Base-by-base conservation (phyloP, 2,888 invertebrate genomes). In the Laspeyria flexula region DNA sequence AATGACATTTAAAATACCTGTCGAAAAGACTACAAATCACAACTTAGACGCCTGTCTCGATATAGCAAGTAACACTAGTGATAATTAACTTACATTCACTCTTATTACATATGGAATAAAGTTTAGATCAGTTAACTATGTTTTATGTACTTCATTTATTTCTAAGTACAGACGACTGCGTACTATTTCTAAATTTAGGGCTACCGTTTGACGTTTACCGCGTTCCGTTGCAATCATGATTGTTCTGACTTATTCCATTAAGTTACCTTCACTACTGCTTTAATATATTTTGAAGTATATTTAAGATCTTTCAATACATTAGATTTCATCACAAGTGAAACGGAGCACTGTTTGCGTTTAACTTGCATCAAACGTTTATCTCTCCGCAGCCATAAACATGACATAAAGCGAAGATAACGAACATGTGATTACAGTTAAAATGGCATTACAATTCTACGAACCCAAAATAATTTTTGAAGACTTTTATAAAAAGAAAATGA, bases 11-110 rank as follows among this genome's bases (percentile, higher is more conserved):
- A 68, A 85, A 86, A 86, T 75, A 83, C 75, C 71, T 84, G 77
- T 88, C 85, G 79, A 88, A 88, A 88, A 88, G 69, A 85, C 85
- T 87, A 86, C 85, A 77, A 85, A 83, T 88, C 87, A 90, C 88
- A 88, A 88, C 83, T 77, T 82, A 85, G 80, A 77, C 74, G 84
- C 81, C 83, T 77, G 84, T 83, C 76, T 79, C 75, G 75, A 76
- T 77, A 76, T 73, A 81, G 76, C 71, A 74, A 73, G 77, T 81
- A 76, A 80, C 72, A 75, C 83, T 85, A 86, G 76, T 84, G 83
- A 85, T 84, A 87, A 83, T 82, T 81, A 79, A 79, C 80, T 83
- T 82, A 88, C 81, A 81, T 80, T 85, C 85, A 84, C 77, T 82
- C 85, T 85, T 85, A 87, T 77, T 79, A 83, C 74, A 84, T 73